These are phyloP conservation scores for Gallinago nigripennis DNA, from an alignment of 2,797 vertebrate species.

Conservation along the genomic window DNA sequence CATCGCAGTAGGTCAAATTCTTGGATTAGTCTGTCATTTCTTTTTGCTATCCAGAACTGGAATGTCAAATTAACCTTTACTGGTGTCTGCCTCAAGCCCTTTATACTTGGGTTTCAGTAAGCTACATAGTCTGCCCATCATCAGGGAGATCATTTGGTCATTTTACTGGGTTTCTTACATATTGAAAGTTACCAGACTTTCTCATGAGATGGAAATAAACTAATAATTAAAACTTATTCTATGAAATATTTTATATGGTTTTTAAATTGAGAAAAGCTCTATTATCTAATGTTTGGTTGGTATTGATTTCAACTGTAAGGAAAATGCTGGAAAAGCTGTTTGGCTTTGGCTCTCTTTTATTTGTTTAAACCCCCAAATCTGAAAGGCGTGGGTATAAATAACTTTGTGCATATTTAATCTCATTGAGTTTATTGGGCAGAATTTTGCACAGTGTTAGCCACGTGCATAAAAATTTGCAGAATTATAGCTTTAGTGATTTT, in stretches of 20 bases:
- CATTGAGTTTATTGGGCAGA: background rate
- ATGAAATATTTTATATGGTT: background rate
- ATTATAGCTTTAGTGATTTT: background rate
- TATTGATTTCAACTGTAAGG: background rate
- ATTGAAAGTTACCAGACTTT: background rate
- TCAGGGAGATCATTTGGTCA: background rate
- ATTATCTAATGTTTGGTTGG: background rate
- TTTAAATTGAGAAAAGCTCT: background rate
- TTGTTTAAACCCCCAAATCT: background rate
- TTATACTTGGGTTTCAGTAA: background rate
- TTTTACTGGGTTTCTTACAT: background rate
- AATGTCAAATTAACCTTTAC: background rate
- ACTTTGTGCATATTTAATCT: background rate
- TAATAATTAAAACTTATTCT: background rate
- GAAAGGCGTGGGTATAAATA: background rate
- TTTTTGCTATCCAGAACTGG: background rate
- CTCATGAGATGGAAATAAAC: background rate
- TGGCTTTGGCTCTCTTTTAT: background rate
- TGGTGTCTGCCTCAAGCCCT: background rate
- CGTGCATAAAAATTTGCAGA: background rate
- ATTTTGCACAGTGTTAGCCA: background rate
- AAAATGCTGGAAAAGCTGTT: background rate
- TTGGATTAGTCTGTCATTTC: background rate
- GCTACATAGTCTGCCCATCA: background rate
- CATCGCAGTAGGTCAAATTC: background rate